These are phyloP conservation scores for Triplophysa yarkandensis DNA, from an alignment of 2,797 vertebrate genomes.

Conservation along the genomic window DNA sequence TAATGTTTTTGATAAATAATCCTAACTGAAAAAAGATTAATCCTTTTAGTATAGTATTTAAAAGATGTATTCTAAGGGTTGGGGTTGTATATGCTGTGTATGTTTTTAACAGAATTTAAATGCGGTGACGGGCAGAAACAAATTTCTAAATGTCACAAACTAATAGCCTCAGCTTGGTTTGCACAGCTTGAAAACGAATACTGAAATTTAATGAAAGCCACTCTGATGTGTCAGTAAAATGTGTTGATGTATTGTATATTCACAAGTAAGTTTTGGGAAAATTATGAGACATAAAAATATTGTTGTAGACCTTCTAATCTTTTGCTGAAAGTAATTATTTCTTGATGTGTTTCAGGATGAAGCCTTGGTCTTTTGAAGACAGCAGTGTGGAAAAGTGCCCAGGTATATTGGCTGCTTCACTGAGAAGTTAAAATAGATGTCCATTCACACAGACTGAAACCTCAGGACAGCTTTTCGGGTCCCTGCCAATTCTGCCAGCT, in stretches of 20 bases:
- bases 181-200: conserved; percentile 40
- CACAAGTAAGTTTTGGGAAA: conserved; percentile 49
- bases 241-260: conserved; percentile 45
- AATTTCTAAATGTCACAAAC: conserved; percentile 32
- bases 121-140: conserved; percentile 11
- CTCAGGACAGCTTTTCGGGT: conserved; percentile 60
- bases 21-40: conserved; percentile 19
- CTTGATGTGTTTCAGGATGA: conserved; percentile 51
- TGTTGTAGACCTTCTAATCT: conserved; percentile 40
- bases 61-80: conserved; percentile 8
- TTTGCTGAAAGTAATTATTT: conserved; percentile 56
- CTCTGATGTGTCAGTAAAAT: conserved; percentile 52
- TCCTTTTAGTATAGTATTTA: background rate
- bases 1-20: too few species aligned
- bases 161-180: conserved; percentile 36
- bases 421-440: conserved; percentile 67
- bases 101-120: too few species aligned
- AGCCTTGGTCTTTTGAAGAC: conserved; percentile 51
- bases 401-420: conserved; percentile 61
- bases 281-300: conserved; percentile 41
- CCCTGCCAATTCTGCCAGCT: conserved; percentile 68
- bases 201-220: conserved; percentile 48
- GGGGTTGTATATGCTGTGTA: conserved; percentile 19
- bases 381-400: conserved; percentile 51
- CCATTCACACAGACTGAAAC: conserved; percentile 59